A percentile compares a stretch with the other conserved stretches of the same genome.
phyloP scores from a whole-genome alignment of 2,888 invertebrate genomes.

The Dexiosoma caninum region DNA sequence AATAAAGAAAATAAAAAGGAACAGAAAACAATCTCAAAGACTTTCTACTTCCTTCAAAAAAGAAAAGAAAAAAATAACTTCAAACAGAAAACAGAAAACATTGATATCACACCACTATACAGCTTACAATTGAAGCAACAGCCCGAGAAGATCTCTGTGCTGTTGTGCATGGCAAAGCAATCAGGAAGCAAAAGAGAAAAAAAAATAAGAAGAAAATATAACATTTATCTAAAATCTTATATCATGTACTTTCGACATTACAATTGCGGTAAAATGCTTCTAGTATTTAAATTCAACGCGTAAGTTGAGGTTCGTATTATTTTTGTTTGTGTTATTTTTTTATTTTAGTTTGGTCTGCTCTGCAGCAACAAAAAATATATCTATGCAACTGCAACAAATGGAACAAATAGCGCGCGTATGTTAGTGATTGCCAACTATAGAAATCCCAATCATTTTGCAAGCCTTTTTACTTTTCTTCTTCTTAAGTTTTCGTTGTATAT shows the following conservation, averaged over 20 bases:
- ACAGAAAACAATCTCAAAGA: conserved; percentile 62
- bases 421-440: not conserved
- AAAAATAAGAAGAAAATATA: conserved; percentile 68
- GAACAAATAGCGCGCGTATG: conserved; percentile 11
- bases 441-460: conserved; percentile 20
- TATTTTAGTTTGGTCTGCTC: not conserved
- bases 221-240: conserved; percentile 77
- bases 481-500: not conserved
- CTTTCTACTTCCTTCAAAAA: conserved; percentile 63
- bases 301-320: conserved; percentile 62
- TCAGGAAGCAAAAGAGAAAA: not conserved
- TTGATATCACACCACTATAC: conserved; percentile 17
- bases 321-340: not conserved
- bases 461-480: not conserved
- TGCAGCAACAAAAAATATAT: not conserved
- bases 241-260: conserved; percentile 78
- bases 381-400: not conserved
- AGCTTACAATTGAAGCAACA: not conserved
- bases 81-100: conserved; percentile 26
- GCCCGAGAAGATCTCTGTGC: conserved; percentile 9
- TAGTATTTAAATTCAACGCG: conserved; percentile 77
- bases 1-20: conserved; percentile 67
- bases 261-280: conserved; percentile 78
- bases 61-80: too few species aligned
- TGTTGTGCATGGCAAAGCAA: conserved; percentile 21